Evolutionary conservation across 2,113 vertebrate species (phyloP).

Genomic region (Zootoca vivipara): DNA sequence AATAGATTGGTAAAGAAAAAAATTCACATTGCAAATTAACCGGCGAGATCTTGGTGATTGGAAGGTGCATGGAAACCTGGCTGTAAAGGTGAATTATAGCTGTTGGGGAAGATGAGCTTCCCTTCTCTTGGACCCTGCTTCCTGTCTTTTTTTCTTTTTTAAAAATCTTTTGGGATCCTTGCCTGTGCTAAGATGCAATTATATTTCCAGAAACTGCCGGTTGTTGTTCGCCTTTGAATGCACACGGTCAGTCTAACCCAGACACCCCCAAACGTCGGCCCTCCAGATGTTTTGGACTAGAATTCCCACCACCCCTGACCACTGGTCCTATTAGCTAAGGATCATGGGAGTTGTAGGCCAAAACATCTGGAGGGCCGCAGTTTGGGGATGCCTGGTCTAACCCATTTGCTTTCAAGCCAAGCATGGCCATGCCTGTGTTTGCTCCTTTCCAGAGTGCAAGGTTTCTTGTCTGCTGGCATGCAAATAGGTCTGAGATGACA

Average conservation of each 20-base stretch:
- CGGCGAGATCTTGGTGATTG: background rate
- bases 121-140: background rate
- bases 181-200: background rate
- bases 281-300: no score
- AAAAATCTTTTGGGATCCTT: background rate
- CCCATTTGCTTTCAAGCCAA: background rate
- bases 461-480: background rate
- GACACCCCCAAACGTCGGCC: no score
- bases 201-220: background rate
- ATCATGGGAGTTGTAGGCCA: no score
- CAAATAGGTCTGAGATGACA: background rate
- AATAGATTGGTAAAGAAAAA: background rate
- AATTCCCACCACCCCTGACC: no score
- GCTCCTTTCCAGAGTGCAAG: background rate
- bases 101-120: background rate
- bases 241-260: background rate
- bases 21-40: no score
- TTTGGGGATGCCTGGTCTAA: no score
- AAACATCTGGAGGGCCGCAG: no score
- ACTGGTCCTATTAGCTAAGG: no score
- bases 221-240: background rate
- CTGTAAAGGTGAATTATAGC: background rate
- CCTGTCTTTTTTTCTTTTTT: background rate
- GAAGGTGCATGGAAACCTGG: background rate
- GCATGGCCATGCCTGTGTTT: background rate